Evolutionary conservation across 64 coral and sea anemone genomes (phyloP).

Genomic region (Pocillopora verrucosa): DNA sequence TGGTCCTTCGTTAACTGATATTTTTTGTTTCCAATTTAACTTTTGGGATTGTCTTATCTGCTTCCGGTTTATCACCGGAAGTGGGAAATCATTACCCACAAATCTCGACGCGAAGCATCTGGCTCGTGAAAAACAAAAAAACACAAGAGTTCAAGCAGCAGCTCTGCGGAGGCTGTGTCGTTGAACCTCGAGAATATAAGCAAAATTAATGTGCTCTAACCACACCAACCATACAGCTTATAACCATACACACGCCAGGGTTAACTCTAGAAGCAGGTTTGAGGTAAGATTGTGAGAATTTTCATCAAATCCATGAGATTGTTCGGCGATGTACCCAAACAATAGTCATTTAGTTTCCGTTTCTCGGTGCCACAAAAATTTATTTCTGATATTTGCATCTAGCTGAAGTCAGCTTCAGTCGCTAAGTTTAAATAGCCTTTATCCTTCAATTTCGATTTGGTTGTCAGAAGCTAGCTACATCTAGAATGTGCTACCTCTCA

Average conservation of each 20-base stretch:
- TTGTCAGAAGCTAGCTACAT: background rate
- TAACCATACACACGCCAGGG: slow-evolving; percentile 82
- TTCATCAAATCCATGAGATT: background rate
- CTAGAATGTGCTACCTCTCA: background rate
- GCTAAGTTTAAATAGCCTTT: background rate
- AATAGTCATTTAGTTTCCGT: slow-evolving; percentile 19
- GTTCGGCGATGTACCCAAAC: slow-evolving; percentile 29
- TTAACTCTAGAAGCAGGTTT: slow-evolving; percentile 92
- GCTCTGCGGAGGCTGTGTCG: slow-evolving; percentile 25
- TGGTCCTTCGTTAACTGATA: too few species aligned
- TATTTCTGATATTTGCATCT: background rate
- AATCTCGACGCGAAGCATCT: slow-evolving; percentile 32
- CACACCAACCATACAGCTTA: slow-evolving; percentile 79
- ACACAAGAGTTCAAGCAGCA: slow-evolving; percentile 12
- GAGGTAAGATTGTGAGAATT: slow-evolving; percentile 64
- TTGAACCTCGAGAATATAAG: slow-evolving; percentile 10
- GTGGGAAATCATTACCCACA: slow-evolving; percentile 27
- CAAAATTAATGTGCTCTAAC: slow-evolving; percentile 95
- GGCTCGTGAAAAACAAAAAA: slow-evolving; percentile 32
- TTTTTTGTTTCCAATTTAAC: background rate
- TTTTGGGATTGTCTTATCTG: background rate
- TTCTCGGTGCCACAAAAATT: background rate
- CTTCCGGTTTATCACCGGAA: slow-evolving; percentile 10
- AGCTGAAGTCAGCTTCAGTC: background rate
- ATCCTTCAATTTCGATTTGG: background rate